Base-by-base conservation (phyloP, 2,888 invertebrate species). In the Amphimallon solstitiale region DNA sequence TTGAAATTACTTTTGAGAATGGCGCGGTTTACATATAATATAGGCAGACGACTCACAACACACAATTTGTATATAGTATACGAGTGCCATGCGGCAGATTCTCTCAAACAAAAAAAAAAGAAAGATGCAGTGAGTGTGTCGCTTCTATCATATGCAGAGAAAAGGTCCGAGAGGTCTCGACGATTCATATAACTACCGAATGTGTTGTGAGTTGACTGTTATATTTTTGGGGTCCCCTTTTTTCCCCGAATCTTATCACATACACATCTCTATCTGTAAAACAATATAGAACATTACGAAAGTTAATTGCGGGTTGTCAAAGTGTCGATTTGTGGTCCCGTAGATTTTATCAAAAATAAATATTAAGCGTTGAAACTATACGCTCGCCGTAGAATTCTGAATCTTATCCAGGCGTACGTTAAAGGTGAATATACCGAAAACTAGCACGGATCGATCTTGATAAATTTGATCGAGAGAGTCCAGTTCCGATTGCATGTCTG, bases 321-420 rank as follows among this genome's bases (percentile, higher is more conserved):
- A 81, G 82, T 82, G 82, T 82, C 82, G 81, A 82, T 82, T 82
- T 81, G 82, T 82, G 78, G 80, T 78, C 79, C 76, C 75, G 75
- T 74, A 79, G 82, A 82, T 82, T 74, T 74, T 82, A 82, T 82
- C 82, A 80, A 80, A 81, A 81, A 82, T 82, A 82, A 82, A 82
- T 82, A 82, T 80, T 81, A 81, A 78, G 79, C 79, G 79, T 76
- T 77, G 78, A 78, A 79, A 79, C 65, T 68, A 79, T 78, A 77
- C 79, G 79, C 72, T 65, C 66, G 66, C 65, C 66, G 65, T 70
- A 63, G 21, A 4, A 10, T 56, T 21, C 3, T 10, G 12, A 10
- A n/a, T 5, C 43, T 51, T 56, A 43, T 21, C 10, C 2, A 15
- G 43, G 2, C 6, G 7, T 43, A 6, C 14, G 72, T 75, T 79